phyloP scores from a whole-genome alignment of 1,140 invertebrate genomes.

The Drosophila mojavensis region DNA sequence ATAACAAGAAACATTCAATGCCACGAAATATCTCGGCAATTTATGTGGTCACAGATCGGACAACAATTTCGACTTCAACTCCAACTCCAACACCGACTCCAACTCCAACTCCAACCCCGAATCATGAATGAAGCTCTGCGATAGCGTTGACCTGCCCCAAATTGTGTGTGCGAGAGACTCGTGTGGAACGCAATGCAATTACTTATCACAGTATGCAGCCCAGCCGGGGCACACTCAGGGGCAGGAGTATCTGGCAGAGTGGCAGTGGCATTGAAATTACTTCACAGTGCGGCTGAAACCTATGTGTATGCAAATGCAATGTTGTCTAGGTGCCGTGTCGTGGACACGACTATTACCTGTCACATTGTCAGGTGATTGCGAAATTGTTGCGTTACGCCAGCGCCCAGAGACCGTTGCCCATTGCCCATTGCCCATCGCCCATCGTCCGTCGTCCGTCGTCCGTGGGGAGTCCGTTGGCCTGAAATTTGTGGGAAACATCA shows the following conservation, averaged over 20 bases:
- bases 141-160: constrained; percentile 50
- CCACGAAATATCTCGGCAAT: constrained; percentile 66
- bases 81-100: constrained; percentile 46
- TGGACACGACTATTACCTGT: constrained; percentile 83
- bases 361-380: constrained; percentile 82
- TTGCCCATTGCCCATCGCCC: constrained; percentile 9
- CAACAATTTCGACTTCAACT: constrained; percentile 10
- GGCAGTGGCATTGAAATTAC: constrained; percentile 71
- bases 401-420: constrained; percentile 37
- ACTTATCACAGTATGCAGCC: constrained; percentile 78
- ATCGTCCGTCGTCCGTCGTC: constrained; percentile 25
- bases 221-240: constrained; percentile 24
- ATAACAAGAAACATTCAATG: constrained; percentile 68
- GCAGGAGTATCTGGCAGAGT: constrained; percentile 37
- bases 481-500: constrained; percentile 82
- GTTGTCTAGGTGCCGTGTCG: constrained; percentile 57
- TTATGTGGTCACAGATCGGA: constrained; percentile 57
- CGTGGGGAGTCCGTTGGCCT: constrained; percentile 54
- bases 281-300: constrained; percentile 49
- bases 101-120: constrained; percentile 41
- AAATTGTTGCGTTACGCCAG: constrained; percentile 82
- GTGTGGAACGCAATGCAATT: constrained; percentile 69
- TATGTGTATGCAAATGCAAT: constrained; percentile 63
- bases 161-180: constrained; percentile 42
- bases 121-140: constrained; percentile 64